Percentiles rank a stretch among this genome's conserved stretches.
phyloP scores from a whole-genome alignment of 2,888 invertebrate genomes.

The Yponomeuta sedellus region DNA sequence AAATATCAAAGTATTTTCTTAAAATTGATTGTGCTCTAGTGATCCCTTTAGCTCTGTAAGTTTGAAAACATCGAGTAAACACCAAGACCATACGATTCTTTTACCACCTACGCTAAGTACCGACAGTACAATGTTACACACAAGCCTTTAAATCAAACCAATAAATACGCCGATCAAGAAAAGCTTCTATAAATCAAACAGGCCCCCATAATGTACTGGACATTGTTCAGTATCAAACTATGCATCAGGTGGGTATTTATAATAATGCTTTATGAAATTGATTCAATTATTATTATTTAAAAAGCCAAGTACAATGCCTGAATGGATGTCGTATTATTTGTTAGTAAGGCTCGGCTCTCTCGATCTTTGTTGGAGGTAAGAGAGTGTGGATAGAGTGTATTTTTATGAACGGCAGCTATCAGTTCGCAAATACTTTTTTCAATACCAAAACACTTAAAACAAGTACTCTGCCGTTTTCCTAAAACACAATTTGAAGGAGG shows the following conservation, averaged over 20 bases:
- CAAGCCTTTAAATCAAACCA: conserved; percentile 5
- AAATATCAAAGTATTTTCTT: too few species aligned
- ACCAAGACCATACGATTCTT: too few species aligned
- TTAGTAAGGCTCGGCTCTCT: conserved; percentile 56
- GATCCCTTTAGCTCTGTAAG: too few species aligned
- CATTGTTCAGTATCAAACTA: conserved; percentile 11
- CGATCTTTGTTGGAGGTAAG: conserved; percentile 33
- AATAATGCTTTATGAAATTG: conserved; percentile 36
- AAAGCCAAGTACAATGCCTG: conserved; percentile 60
- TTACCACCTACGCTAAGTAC: conserved; percentile 5
- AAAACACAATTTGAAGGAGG: too few species aligned
- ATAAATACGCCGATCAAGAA: conserved; percentile 12
- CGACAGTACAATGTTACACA: not conserved
- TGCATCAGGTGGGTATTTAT: conserved; percentile 7
- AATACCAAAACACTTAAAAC: too few species aligned
- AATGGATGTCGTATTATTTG: conserved; percentile 70
- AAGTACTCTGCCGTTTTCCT: too few species aligned
- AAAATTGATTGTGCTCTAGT: too few species aligned
- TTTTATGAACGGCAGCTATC: not conserved
- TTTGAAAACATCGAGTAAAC: too few species aligned
- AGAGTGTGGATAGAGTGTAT: conserved; percentile 36
- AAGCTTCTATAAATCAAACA: conserved; percentile 7
- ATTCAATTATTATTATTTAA: conserved; percentile 74
- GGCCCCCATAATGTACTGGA: conserved; percentile 2
- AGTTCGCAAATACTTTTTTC: not conserved